These are phyloP conservation scores for Epinephelus awoara DNA, from an alignment of 2,797 vertebrate genomes.

Conservation along the genomic window DNA sequence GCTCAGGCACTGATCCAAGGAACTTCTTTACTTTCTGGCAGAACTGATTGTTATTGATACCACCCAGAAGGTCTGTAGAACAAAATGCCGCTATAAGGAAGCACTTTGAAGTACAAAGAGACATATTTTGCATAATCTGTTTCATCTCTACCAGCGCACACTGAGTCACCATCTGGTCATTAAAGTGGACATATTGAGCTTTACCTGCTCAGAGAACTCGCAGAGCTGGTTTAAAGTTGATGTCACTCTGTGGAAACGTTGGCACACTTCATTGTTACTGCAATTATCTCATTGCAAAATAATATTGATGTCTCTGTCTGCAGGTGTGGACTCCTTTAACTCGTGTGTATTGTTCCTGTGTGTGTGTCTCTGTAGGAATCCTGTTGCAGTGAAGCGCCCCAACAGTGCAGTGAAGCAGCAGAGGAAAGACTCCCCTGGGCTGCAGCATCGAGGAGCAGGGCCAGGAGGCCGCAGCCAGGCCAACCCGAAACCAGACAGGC, in stretches of 20 bases:
- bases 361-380: slow-evolving; percentile 85
- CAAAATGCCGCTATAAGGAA: slow-evolving; percentile 35
- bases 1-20: not conserved
- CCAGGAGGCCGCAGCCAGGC: slow-evolving; percentile 86
- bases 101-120: slow-evolving; percentile 45
- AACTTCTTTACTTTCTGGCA: not conserved
- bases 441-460: slow-evolving; percentile 89
- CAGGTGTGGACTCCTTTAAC: slow-evolving; percentile 2
- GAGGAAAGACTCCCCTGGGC: slow-evolving; percentile 90
- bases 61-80: not conserved
- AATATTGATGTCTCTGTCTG: not conserved
- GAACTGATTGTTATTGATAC: slow-evolving; percentile 11
- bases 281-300: not conserved
- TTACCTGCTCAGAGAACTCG: slow-evolving; percentile 23
- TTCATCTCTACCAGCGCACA: slow-evolving; percentile 23
- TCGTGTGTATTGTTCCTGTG: not conserved
- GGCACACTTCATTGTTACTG: not conserved
- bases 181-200: slow-evolving; percentile 9
- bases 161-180: slow-evolving; percentile 4
- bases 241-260: not conserved
- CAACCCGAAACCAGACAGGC: slow-evolving; percentile 87
- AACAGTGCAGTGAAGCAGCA: slow-evolving; percentile 90
- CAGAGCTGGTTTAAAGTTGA: slow-evolving; percentile 31
- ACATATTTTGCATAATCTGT: slow-evolving; percentile 50
- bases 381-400: slow-evolving; percentile 90